Conservation (phyloP, 2,797 vertebrate genomes). For the Arrhamphus sclerolepis region DNA sequence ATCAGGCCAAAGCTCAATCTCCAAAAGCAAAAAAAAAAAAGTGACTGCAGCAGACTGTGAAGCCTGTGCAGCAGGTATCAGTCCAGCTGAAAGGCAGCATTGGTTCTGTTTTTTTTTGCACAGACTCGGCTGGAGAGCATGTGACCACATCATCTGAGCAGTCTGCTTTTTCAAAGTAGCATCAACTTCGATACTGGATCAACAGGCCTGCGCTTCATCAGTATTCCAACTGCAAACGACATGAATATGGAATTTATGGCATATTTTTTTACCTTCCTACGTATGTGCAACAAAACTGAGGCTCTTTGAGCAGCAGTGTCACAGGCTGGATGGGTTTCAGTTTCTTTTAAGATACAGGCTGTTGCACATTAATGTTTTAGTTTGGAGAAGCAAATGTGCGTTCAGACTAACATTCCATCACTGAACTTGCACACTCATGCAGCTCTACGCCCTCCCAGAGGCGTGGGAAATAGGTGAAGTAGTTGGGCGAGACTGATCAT, state of each 20-base stretch:
- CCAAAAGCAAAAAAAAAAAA: neutral
- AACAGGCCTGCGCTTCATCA: constrained; percentile 2
- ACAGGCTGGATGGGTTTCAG: constrained; percentile 37
- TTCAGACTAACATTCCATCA: constrained; percentile 45
- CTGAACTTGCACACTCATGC: neutral
- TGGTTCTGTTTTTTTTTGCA: neutral
- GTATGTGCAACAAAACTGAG: neutral
- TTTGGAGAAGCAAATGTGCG: constrained; percentile 37
- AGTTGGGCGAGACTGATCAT: constrained; percentile 11
- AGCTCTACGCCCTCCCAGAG: neutral
- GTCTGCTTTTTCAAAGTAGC: constrained; percentile 5
- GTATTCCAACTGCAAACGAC: neutral
- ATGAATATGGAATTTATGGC: neutral
- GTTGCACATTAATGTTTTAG: constrained; percentile 43
- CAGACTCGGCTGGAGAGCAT: constrained; percentile 6
- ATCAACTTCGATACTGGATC: neutral
- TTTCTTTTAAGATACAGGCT: constrained; percentile 52
- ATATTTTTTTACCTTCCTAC: neutral
- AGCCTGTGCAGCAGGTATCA: neutral
- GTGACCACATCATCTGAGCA: constrained; percentile 23
- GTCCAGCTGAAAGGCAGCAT: neutral
- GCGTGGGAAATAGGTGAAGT: constrained; percentile 60
- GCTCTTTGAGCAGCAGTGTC: constrained; percentile 9
- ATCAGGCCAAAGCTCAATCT: neutral
- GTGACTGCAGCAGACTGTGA: neutral